Evolutionary conservation across 2,797 vertebrate species (phyloP).

Genomic region (Sarcoramphus papa): DNA sequence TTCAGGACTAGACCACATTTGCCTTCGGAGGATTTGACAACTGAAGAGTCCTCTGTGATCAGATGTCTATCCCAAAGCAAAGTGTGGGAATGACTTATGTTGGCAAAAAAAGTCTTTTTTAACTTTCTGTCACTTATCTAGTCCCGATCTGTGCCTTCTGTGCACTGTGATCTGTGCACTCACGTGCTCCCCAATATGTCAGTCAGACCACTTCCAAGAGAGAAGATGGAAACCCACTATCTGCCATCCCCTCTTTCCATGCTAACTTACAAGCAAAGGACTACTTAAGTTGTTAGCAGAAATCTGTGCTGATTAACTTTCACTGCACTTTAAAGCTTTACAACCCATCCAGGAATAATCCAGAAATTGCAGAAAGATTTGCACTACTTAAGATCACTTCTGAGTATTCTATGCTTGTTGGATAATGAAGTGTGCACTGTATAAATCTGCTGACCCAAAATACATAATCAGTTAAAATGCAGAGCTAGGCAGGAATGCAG

Average conservation of each 20-base stretch:
- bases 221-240: neutral
- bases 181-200: neutral
- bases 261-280: neutral
- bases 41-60: neutral
- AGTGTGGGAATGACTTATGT: neutral
- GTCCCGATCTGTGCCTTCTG: neutral
- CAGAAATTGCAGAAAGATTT: neutral
- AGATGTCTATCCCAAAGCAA: neutral
- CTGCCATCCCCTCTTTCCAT: neutral
- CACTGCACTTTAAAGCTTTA: neutral
- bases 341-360: neutral
- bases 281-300: neutral
- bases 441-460: constrained; percentile 38
- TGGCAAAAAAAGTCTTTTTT: neutral
- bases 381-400: neutral
- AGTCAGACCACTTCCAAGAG: neutral
- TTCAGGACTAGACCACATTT: neutral
- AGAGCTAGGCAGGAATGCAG: constrained; percentile 21
- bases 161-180: neutral
- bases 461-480: constrained; percentile 22
- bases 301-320: neutral
- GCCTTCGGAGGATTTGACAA: neutral
- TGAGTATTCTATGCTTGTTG: neutral
- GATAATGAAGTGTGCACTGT: constrained; percentile 37
- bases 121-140: neutral